Conservation (phyloP, 2,113 vertebrate genomes). For the Sminthopsis crassicaudata region DNA sequence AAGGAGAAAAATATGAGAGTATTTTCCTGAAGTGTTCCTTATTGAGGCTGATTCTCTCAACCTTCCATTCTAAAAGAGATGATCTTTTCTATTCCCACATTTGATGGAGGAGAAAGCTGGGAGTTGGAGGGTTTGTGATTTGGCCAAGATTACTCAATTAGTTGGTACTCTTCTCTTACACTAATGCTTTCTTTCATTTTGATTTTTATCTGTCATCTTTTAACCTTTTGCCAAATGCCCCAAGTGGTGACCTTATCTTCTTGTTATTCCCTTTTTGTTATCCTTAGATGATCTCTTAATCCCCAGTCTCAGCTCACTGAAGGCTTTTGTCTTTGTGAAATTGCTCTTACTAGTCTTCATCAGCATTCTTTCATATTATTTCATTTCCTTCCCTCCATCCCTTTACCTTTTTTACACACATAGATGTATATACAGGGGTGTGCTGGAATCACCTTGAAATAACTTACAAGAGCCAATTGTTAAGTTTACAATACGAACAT, state of each 20-base stretch:
- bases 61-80: neutral
- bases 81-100: neutral
- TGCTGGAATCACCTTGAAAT: neutral
- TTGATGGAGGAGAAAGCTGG: neutral
- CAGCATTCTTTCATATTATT: neutral
- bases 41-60: neutral
- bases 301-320: neutral
- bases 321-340: neutral
- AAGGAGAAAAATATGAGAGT: neutral
- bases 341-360: neutral
- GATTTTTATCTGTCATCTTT: neutral
- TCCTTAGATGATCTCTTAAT: neutral
- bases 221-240: neutral
- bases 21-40: neutral
- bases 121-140: neutral
- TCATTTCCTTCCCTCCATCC: neutral
- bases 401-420: neutral
- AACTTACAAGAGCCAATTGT: neutral
- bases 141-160: neutral
- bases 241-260: neutral
- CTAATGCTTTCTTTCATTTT: neutral
- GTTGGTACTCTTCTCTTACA: neutral
- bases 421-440: neutral
- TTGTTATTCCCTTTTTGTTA: neutral
- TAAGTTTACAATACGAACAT: neutral